Conservation (phyloP, 2,113 vertebrate genomes). For the Chroicocephalus ridibundus region DNA sequence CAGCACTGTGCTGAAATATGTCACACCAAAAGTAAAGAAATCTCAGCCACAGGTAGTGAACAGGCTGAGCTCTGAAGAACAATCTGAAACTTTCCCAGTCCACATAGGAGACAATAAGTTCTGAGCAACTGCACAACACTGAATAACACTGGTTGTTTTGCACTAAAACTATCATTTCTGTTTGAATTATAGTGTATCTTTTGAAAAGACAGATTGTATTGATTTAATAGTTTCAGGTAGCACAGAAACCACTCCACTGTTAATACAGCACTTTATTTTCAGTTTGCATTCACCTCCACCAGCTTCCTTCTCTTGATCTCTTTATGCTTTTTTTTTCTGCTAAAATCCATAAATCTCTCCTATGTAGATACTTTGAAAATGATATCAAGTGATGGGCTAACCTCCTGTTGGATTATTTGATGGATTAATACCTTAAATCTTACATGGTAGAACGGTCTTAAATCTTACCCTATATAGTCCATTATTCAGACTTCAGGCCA, state of each 20-base stretch:
- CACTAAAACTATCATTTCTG: neutral
- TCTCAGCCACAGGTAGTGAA: neutral
- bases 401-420: constrained; percentile 13
- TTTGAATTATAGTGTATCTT: neutral
- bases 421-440: neutral
- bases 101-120: neutral
- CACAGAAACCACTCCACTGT: neutral
- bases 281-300: neutral
- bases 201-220: neutral
- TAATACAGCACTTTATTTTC: neutral
- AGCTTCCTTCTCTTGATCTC: neutral
- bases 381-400: neutral
- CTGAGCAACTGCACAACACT: neutral
- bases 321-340: neutral
- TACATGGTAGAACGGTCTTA: neutral
- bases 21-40: neutral
- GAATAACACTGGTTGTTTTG: neutral
- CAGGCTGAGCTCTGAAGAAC: neutral
- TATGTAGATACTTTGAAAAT: neutral
- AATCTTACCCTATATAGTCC: neutral
- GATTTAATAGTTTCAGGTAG: neutral
- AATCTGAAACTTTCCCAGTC: neutral
- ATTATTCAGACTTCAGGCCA: constrained; percentile 5
- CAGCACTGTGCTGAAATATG: neutral
- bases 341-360: constrained; percentile 6